Conservation (phyloP, 2,888 invertebrate genomes). For the Tetheella fluctuosa region DNA sequence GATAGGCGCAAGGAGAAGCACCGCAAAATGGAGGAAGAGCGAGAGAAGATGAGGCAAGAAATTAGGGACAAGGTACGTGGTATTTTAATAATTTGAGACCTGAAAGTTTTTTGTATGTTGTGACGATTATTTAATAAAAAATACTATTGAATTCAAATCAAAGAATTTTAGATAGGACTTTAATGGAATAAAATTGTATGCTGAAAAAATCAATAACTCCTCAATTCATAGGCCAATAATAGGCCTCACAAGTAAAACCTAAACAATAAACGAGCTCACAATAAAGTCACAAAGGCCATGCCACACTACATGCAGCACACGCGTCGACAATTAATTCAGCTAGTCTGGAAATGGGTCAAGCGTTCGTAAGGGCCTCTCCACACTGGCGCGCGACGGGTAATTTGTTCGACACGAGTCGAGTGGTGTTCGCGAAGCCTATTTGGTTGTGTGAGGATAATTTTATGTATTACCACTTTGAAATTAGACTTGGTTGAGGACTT, state of each 20-base stretch:
- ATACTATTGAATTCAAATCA: too few relatives aligned
- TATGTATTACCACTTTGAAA: constrained; percentile 42
- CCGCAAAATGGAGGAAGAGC: constrained; percentile 99
- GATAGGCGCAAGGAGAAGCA: constrained; percentile 99
- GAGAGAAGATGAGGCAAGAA: constrained; percentile 99
- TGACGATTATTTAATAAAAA: too few relatives aligned
- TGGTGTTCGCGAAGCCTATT: constrained; percentile 25
- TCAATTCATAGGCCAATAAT: not conserved
- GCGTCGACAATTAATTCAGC: constrained; percentile 53
- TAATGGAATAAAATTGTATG: not conserved
- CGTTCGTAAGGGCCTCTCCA: constrained; percentile 37
- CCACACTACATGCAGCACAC: constrained; percentile 23
- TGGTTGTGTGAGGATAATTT: constrained; percentile 25
- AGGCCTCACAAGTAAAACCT: constrained; percentile 5
- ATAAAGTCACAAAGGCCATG: not conserved
- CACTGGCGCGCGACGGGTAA: constrained; percentile 46
- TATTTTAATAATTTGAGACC: not conserved
- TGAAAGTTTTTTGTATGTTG: not conserved
- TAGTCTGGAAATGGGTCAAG: constrained; percentile 60
- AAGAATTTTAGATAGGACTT: too few relatives aligned
- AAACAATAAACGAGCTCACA: not conserved
- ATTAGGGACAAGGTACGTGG: constrained; percentile 98
- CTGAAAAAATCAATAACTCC: not conserved
- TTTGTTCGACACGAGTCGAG: constrained; percentile 51
- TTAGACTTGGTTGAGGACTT: constrained; percentile 1